Evolutionary conservation across 2,113 vertebrate genomes (phyloP).

Genomic region (Otocyon megalotis): DNA sequence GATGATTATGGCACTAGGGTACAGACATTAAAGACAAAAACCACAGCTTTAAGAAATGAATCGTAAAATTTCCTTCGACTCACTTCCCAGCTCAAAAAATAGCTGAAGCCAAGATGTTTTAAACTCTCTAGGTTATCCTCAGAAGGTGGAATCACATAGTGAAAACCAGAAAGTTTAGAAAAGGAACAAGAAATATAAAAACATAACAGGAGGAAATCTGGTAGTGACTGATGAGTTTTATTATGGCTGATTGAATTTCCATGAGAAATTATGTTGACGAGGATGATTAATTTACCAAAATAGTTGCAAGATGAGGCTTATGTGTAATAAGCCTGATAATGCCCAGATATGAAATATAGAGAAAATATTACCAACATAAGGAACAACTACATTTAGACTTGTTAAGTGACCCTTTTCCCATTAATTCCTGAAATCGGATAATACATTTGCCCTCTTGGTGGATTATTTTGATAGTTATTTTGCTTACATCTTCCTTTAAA

Average conservation of each 20-base stretch:
- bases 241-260: neutral
- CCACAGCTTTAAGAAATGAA: slow-evolving; percentile 32
- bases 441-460: neutral
- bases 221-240: neutral
- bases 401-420: neutral
- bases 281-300: slow-evolving; percentile 23
- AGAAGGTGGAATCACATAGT: slow-evolving; percentile 17
- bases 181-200: slow-evolving; percentile 13
- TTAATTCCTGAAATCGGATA: slow-evolving; percentile 39
- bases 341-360: slow-evolving; percentile 8
- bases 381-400: slow-evolving; percentile 8
- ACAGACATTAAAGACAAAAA: slow-evolving; percentile 8
- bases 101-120: neutral
- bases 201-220: neutral
- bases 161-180: slow-evolving; percentile 43
- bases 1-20: neutral
- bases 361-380: slow-evolving; percentile 47
- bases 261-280: slow-evolving; percentile 23
- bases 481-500: slow-evolving; percentile 49
- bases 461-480: neutral
- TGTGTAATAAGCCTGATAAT: slow-evolving; percentile 8
- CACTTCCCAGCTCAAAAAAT: neutral
- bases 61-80: neutral
- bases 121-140: neutral
- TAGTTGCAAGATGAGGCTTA: slow-evolving; percentile 2